Percentiles rank a stretch among this genome's conserved stretches.
phyloP scores from a whole-genome alignment of 2,888 invertebrate genomes.

The Parelbella ahira region DNA sequence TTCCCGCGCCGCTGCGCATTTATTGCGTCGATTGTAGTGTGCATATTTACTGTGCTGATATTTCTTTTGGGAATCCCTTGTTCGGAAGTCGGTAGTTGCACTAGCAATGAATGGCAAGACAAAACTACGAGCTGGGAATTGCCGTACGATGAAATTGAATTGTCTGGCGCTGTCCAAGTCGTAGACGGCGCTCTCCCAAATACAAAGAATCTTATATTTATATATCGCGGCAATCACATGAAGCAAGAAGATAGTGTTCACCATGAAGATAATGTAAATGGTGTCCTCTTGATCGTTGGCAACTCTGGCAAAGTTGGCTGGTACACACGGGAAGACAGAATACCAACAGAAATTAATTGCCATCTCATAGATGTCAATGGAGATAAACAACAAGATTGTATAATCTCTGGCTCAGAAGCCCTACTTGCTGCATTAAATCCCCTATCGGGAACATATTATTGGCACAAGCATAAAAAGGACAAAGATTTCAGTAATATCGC shows the following conservation, averaged over 20 bases:
- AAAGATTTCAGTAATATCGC: slow-evolving; percentile 73
- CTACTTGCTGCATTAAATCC: slow-evolving; percentile 75
- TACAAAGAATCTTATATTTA: slow-evolving; percentile 86
- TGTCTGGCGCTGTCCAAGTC: slow-evolving; percentile 85
- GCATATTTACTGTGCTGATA: slow-evolving; percentile 84
- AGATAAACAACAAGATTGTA: slow-evolving; percentile 86
- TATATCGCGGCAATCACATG: slow-evolving; percentile 85
- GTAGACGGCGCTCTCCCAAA: slow-evolving; percentile 83
- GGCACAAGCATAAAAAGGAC: slow-evolving; percentile 81
- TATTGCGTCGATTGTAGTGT: slow-evolving; percentile 85
- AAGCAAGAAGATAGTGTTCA: slow-evolving; percentile 65
- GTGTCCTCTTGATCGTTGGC: slow-evolving; percentile 85
- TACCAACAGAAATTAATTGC: slow-evolving; percentile 87
- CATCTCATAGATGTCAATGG: slow-evolving; percentile 85
- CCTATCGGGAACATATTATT: slow-evolving; percentile 76
- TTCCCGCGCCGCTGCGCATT: slow-evolving; percentile 84
- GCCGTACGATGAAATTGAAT: slow-evolving; percentile 84
- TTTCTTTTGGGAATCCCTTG: slow-evolving; percentile 90
- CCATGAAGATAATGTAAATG: slow-evolving; percentile 75
- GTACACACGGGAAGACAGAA: slow-evolving; percentile 85
- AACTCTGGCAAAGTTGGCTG: slow-evolving; percentile 86
- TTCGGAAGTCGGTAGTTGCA: slow-evolving; percentile 84
- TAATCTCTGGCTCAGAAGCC: slow-evolving; percentile 86
- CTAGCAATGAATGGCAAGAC: slow-evolving; percentile 74
- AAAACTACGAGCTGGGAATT: slow-evolving; percentile 85